Percentiles rank a stretch among this genome's conserved stretches.
Conservation (phyloP, 2,113 vertebrate species). For the Corythornis vintsioides region DNA sequence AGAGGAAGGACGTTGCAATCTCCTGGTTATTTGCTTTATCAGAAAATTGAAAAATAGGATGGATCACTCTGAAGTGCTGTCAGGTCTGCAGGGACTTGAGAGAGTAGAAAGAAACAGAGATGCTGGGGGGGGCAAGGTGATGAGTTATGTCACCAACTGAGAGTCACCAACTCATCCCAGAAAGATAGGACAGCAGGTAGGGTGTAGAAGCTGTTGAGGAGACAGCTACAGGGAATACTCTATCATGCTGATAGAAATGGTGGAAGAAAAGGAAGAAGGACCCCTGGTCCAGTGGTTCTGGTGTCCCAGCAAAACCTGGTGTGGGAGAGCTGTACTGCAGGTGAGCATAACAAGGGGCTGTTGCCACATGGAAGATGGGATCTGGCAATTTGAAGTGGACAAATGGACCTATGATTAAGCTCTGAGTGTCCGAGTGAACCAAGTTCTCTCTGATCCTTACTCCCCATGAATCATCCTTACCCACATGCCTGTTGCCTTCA, state of each 20-base stretch:
- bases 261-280: neutral
- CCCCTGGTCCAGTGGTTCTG: neutral
- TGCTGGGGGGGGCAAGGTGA: neutral
- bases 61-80: neutral
- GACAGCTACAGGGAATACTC: neutral
- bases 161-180: neutral
- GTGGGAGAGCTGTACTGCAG: neutral
- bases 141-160: neutral
- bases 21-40: neutral
- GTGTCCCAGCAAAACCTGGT: neutral
- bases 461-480: neutral
- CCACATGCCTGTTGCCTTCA: neutral
- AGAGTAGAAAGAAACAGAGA: neutral
- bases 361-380: neutral
- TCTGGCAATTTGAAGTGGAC: neutral
- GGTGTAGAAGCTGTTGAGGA: neutral
- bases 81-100: neutral
- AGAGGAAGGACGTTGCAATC: neutral
- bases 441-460: neutral
- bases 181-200: neutral
- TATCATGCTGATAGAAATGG: neutral
- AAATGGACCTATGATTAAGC: neutral
- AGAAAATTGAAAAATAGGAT: neutral
- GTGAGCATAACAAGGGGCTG: rapidly evolving
- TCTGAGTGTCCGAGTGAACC: neutral